Conservation (phyloP, 1,140 invertebrate species). For the Drosophila miranda region DNA sequence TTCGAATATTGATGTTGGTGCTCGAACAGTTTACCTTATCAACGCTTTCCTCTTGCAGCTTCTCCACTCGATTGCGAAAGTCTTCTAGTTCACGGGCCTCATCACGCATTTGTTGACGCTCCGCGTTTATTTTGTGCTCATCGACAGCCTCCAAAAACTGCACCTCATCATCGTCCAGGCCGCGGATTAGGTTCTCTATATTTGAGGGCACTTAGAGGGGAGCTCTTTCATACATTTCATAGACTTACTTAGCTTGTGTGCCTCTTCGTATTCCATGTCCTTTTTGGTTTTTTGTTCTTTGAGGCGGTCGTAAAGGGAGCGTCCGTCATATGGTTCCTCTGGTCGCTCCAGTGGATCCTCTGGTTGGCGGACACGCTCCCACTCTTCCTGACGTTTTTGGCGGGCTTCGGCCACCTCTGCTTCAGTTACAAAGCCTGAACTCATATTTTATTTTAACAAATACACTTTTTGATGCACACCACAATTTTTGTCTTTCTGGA, state of each 20-base stretch:
- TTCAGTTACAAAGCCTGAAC: conserved; percentile 94
- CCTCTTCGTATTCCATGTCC: conserved; percentile 96
- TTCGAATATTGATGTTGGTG: neutral
- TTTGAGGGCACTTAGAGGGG: neutral
- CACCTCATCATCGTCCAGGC: conserved; percentile 96
- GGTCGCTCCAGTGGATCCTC: conserved; percentile 94
- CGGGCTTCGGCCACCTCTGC: conserved; percentile 91
- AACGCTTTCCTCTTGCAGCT: conserved; percentile 88
- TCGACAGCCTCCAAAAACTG: conserved; percentile 96
- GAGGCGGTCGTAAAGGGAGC: conserved; percentile 93
- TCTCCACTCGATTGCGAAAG: conserved; percentile 91
- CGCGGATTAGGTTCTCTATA: conserved; percentile 96
- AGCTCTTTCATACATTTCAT: neutral
- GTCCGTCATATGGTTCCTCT: conserved; percentile 90
- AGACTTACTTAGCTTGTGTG: conserved; percentile 93
- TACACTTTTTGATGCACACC: neutral
- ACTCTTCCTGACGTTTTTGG: conserved; percentile 93
- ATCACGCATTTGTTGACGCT: conserved; percentile 90
- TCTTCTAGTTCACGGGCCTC: conserved; percentile 92
- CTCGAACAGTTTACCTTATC: conserved; percentile 83
- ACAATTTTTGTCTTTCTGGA: too few species aligned
- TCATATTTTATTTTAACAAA: conserved; percentile 84
- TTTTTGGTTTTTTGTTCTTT: conserved; percentile 95
- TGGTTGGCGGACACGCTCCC: conserved; percentile 94
- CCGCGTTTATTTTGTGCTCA: conserved; percentile 91